A percentile compares a stretch with the other conserved stretches of the same genome.
Conservation (phyloP, 2,797 vertebrate genomes). For the Monodelphis domestica region DNA sequence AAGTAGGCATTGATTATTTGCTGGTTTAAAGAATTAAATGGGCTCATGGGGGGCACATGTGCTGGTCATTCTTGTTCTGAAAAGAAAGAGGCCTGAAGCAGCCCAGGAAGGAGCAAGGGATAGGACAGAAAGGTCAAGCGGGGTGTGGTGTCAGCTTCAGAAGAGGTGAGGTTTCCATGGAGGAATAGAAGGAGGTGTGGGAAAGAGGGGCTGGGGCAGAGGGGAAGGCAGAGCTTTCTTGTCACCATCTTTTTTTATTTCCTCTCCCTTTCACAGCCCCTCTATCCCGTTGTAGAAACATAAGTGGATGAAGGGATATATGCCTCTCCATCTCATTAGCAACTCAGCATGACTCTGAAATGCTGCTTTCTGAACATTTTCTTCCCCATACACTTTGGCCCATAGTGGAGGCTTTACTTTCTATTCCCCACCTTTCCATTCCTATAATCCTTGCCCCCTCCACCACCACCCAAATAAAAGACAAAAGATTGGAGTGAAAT, state of each 20-base stretch:
- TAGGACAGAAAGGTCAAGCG: background rate
- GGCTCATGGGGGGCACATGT: background rate
- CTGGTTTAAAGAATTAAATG: background rate
- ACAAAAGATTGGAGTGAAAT: background rate
- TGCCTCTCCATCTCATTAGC: background rate
- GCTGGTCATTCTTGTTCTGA: background rate
- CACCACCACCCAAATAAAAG: background rate
- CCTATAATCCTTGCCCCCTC: background rate
- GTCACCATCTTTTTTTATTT: background rate
- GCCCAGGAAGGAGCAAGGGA: background rate
- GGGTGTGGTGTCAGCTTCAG: background rate
- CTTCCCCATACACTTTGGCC: background rate
- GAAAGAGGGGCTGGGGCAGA: background rate
- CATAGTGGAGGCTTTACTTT: background rate
- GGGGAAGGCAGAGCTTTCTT: conserved; percentile 6
- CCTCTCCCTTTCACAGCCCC: background rate
- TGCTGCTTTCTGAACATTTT: background rate
- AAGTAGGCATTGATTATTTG: background rate
- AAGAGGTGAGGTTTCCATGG: background rate
- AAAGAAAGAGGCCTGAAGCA: background rate
- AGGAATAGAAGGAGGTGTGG: background rate
- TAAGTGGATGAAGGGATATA: background rate
- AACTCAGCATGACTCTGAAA: background rate
- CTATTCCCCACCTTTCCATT: background rate
- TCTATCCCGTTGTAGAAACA: background rate